phyloP scores from a whole-genome alignment of 2,797 vertebrate genomes.

The Erethizon dorsatum region DNA sequence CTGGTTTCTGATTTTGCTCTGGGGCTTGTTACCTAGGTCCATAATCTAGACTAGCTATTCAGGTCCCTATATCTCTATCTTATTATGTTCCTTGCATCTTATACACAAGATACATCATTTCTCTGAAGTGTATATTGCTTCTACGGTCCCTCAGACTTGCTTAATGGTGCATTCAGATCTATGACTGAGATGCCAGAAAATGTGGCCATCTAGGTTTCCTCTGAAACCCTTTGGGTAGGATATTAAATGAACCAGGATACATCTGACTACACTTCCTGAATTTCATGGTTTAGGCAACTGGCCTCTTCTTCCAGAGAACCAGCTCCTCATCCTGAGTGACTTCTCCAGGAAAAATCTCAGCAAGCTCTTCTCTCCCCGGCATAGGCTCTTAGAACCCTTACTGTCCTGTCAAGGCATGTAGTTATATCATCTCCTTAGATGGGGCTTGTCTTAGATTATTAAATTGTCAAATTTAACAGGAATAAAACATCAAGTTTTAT shows the following conservation, averaged over 20 bases:
- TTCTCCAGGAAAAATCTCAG: conserved; percentile 26
- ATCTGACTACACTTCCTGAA: background rate
- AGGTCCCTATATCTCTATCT: background rate
- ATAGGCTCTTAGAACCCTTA: background rate
- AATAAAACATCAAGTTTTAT: conserved; percentile 55
- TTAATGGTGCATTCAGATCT: background rate
- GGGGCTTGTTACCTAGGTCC: background rate
- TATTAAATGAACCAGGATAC: background rate
- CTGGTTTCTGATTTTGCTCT: background rate
- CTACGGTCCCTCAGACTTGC: background rate
- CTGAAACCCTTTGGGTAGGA: background rate
- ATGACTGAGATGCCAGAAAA: background rate
- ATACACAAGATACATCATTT: background rate
- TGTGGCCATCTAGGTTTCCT: background rate
- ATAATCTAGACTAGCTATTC: background rate
- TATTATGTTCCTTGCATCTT: background rate
- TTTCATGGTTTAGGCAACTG: background rate
- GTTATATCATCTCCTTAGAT: conserved; percentile 36
- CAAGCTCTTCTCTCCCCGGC: background rate
- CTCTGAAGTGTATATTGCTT: background rate
- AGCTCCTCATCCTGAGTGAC: background rate
- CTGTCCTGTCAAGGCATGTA: background rate
- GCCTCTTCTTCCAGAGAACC: background rate
- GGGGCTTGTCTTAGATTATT: conserved; percentile 67
- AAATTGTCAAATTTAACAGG: conserved; percentile 78